Evolutionary conservation across 2,113 vertebrate genomes (phyloP), one percentile per base, ranked within the genome.

Genomic region (Dolichotis patagonum): DNA sequence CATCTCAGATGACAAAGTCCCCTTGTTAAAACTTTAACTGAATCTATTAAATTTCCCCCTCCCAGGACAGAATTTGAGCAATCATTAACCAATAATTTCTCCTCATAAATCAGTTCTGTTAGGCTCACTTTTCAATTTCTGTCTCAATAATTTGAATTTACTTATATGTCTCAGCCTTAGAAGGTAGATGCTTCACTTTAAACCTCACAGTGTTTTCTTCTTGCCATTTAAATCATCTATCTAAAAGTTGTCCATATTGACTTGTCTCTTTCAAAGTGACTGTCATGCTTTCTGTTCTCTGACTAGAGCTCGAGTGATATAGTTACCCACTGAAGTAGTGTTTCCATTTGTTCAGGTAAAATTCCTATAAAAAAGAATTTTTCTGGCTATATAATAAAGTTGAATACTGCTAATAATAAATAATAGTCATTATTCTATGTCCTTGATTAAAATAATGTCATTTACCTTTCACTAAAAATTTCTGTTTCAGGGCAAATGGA

Each of bases 401-500:
- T 60, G 5, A 17, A 41, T 85, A 85, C 12, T 92, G 90, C 46
- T 35, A 95, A 81, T 94, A 94, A 85, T n/a, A 78, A 85, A 77
- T 85, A 94, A 77, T 32, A 35, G 28, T 69, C 43, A 82, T 20
- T 92, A 0, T 85, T 95, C 5, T 85, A 85, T 13, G 3, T 2
- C 2, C 1, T 90, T 75, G 56, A 41, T 81, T 84, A 63, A 96
- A 81, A 75, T 58, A 56, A 88, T 71, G 14, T 94, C 10, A 91
- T 88, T 41, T 93, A 81, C 1, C 85, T 38, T 63, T 93, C 0
- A 65, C 22, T 46, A 90, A 96, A 86, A 69, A 0, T 7, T 7
- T 94, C n/a, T 2, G 12, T 22, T 75, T 96, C 6, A 91, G 22
- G 11, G 85, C 94, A 95, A 26, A 63, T 22, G 22, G 1, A 71